A percentile compares a stretch with the other conserved stretches of the same genome.
These are phyloP conservation scores for Drosophila phalerata DNA, from an alignment of 2,888 invertebrate genomes.

Conservation along the genomic window DNA sequence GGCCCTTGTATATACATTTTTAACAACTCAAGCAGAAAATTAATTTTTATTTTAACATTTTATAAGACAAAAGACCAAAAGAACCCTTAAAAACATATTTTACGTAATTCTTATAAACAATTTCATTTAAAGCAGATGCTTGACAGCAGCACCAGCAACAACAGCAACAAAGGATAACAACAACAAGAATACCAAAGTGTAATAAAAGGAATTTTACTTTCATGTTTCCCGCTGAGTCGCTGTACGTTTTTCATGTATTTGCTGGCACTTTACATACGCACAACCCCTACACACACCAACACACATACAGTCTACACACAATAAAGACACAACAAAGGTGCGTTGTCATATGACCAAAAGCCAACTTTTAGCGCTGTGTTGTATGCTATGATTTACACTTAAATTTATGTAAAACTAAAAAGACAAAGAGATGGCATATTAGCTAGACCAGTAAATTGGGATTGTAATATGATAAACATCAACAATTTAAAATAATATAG, in stretches of 20 bases:
- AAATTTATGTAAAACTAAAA: not conserved
- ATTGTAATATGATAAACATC: no score
- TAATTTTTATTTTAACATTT: conserved; percentile 57
- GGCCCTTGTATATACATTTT: conserved; percentile 53
- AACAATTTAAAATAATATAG: no score
- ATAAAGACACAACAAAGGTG: conserved; percentile 63
- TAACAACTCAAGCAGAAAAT: conserved; percentile 71
- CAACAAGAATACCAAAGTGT: conserved; percentile 53
- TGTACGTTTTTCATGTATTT: conserved; percentile 38
- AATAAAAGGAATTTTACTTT: conserved; percentile 79
- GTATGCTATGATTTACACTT: conserved; percentile 47
- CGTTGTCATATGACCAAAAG: conserved; percentile 52
- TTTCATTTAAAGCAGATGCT: conserved; percentile 74
- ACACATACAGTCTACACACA: conserved; percentile 16
- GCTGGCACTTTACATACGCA: conserved; percentile 44
- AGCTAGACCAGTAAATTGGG: not conserved
- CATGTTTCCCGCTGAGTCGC: conserved; percentile 63
- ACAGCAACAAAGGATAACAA: conserved; percentile 31
- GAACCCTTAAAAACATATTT: conserved; percentile 70
- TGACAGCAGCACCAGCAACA: conserved; percentile 44
- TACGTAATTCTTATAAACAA: conserved; percentile 78
- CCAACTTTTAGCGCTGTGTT: conserved; percentile 18
- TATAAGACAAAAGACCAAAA: conserved; percentile 38
- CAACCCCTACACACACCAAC: not conserved
- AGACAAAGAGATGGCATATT: not conserved